Percentiles rank a stretch among this genome's conserved stretches.
Conservation (phyloP, 92 coral and sea anemone genomes). For the Palythoa caribaeorum region DNA sequence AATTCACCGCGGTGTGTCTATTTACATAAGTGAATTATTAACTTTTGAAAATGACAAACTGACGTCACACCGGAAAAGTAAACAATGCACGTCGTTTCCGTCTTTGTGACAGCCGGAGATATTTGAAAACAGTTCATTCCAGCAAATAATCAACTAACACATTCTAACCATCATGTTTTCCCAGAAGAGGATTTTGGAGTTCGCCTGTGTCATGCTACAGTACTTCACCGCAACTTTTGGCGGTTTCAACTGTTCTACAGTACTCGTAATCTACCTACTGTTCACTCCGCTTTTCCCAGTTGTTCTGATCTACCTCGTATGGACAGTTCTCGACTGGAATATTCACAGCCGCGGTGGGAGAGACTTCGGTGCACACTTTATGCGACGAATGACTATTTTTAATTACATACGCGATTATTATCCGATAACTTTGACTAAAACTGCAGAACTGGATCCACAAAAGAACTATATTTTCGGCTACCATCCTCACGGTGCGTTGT, state of each 20-base stretch:
- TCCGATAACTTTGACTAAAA: slow-evolving; percentile 87
- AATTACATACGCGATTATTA: slow-evolving; percentile 84
- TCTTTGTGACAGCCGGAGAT: not conserved
- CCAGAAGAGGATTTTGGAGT: slow-evolving; percentile 27
- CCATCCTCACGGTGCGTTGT: slow-evolving; percentile 90
- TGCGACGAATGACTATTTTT: slow-evolving; percentile 70
- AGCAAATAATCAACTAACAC: not conserved
- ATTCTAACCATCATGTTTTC: not conserved
- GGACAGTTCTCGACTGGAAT: slow-evolving; percentile 84
- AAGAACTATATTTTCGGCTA: slow-evolving; percentile 91
- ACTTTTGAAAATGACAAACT: too few species aligned
- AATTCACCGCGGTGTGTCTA: too few species aligned
- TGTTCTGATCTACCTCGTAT: slow-evolving; percentile 71
- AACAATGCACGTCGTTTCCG: not conserved
- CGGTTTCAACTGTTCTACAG: slow-evolving; percentile 25
- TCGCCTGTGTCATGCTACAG: slow-evolving; percentile 14
- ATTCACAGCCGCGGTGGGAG: slow-evolving; percentile 85
- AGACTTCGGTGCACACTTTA: slow-evolving; percentile 52
- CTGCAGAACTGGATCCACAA: slow-evolving; percentile 86
- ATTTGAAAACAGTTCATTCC: not conserved
- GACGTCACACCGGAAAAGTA: not conserved
- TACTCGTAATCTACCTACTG: slow-evolving; percentile 52
- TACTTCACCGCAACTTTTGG: slow-evolving; percentile 10
- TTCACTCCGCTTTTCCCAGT: slow-evolving; percentile 79
- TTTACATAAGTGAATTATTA: too few species aligned